These are phyloP conservation scores for Liparis tanakae DNA, from an alignment of 2,797 vertebrate genomes.

Conservation along the genomic window DNA sequence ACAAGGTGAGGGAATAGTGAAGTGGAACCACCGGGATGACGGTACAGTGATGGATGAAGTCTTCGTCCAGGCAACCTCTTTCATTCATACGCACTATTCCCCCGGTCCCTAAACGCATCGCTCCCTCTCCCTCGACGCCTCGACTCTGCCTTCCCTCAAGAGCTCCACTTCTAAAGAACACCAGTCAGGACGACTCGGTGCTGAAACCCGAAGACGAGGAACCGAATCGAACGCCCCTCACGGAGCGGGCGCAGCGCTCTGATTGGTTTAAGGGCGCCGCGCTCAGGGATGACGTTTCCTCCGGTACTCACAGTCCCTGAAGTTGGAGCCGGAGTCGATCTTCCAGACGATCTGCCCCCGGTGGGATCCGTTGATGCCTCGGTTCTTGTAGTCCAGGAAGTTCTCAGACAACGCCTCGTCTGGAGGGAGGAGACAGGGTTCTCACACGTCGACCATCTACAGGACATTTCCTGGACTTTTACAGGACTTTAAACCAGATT, in stretches of 20 bases:
- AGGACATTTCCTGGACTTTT: too few relatives aligned
- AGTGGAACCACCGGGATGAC: too few relatives aligned
- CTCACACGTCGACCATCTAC: too few relatives aligned
- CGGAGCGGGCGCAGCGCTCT: background rate
- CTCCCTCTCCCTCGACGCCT: conserved; percentile 15
- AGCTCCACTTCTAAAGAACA: conserved; percentile 1
- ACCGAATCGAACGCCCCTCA: background rate
- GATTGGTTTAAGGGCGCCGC: background rate
- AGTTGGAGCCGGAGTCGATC: conserved; percentile 91
- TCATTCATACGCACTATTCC: conserved; percentile 23
- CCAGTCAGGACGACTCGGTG: background rate
- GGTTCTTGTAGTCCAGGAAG: conserved; percentile 98
- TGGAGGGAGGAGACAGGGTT: conserved; percentile 56
- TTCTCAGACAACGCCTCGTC: conserved; percentile 96
- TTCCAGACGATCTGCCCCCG: conserved; percentile 98
- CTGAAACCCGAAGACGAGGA: background rate
- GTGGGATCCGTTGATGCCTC: conserved; percentile 95
- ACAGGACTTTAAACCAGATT: too few relatives aligned
- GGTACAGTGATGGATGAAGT: too few relatives aligned
- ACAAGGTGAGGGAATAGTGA: too few relatives aligned
- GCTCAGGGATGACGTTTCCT: background rate
- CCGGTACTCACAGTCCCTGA: conserved; percentile 89
- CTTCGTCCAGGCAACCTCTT: too few relatives aligned
- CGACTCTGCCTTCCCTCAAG: background rate
- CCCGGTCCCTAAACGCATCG: conserved; percentile 27